Evolutionary conservation across 2,113 vertebrate genomes (phyloP).

Genomic region (Stictonetta naevosa): DNA sequence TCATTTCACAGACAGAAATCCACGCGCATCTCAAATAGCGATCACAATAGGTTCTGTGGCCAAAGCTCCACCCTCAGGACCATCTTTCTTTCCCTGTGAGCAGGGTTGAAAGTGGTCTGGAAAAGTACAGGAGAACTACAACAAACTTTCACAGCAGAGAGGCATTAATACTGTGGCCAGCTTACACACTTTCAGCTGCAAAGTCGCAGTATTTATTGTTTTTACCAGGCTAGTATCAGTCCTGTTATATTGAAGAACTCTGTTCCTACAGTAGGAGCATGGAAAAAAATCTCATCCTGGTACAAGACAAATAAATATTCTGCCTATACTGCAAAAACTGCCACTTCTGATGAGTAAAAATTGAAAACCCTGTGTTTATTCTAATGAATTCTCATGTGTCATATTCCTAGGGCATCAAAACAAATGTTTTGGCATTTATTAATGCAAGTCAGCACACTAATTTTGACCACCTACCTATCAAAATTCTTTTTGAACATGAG

Average conservation of each 20-base stretch:
- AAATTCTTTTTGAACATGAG: conserved; percentile 14
- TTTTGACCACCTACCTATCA: neutral
- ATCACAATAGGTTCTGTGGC: neutral
- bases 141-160: neutral
- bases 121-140: neutral
- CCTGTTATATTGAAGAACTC: neutral
- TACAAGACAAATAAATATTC: neutral
- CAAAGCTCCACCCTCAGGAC: neutral
- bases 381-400: neutral
- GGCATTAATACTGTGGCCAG: rapidly evolving
- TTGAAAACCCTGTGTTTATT: neutral
- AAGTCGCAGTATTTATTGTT: neutral
- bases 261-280: neutral
- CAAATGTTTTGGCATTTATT: neutral
- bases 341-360: neutral
- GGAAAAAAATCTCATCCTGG: neutral
- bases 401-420: neutral
- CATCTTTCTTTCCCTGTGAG: neutral
- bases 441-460: neutral
- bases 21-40: rapidly evolving
- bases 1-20: neutral
- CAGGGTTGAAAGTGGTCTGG: neutral
- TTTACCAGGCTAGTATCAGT: neutral
- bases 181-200: neutral
- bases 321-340: neutral